Evolutionary conservation across 2,113 vertebrate species (phyloP), one percentile per base, ranked within the genome.

Genomic region (Pyxicephalus adspersus): DNA sequence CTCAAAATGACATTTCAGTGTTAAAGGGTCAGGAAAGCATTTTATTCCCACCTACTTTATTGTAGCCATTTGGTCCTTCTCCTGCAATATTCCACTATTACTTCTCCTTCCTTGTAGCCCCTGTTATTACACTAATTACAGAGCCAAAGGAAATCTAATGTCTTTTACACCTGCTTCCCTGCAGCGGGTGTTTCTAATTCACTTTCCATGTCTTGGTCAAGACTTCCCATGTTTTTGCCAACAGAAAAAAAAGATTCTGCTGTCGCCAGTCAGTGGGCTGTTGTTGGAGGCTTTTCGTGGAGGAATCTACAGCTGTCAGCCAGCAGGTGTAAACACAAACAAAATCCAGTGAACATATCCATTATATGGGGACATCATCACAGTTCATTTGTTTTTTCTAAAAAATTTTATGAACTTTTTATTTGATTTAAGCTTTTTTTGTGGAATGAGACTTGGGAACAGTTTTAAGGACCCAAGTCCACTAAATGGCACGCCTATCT

Each of bases 301-400:
- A 64, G 71, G 51, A 65, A 58, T 58, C 25, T 75, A 8, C 80
- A 81, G 80, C 70, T 81, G 80, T 64, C 25, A 3, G 19, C 61
- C 70, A 74, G 50, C 80, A 81, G 80, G 80, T 81, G 80, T 75
- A 65, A 81, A 81, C 55, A 81, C 13, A 81, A 75, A 81, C 76
- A 81, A 81, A 60, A 28, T 61, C 67, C 26, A n/a, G 38, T 34
- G 2, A 55, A 15, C 28, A 25, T 16, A 65, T 28, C 26, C 17
- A 52, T 3, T 3, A n/a, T 34, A 22, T 11, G 6, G 18, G 25
- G 6, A 31, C 15, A 9, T 13, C 31, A n/a, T n/a, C 64, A 18
- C 1, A n/a, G 31, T 0, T 51, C 15, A 45, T 13, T 45, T 45
- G 38, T 45, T 45, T 2, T 45, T 8, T 13, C 38, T 45, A 45